A percentile compares a stretch with the other conserved stretches of the same genome.
Evolutionary conservation across 2,888 invertebrate genomes (phyloP).

Genomic region (Caenorhabditis parvicauda): DNA sequence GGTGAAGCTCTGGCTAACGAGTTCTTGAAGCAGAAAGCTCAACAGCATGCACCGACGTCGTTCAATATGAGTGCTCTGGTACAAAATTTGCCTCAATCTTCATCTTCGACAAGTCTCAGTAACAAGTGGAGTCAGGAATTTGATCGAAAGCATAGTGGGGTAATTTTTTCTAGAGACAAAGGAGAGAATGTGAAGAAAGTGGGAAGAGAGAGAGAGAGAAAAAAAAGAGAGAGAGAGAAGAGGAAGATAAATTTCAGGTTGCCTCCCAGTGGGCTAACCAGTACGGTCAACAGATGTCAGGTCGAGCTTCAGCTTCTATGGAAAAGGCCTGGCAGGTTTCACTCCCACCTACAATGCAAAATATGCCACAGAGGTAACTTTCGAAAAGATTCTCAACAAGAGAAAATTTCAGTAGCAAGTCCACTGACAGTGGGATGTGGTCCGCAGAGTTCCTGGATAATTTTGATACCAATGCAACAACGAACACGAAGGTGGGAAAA

Average conservation of each 20-base stretch:
- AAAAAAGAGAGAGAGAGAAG: too few relatives aligned
- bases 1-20: conserved; percentile 53
- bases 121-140: conserved; percentile 41
- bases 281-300: conserved; percentile 15
- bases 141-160: conserved; percentile 15
- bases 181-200: too few relatives aligned
- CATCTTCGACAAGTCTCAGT: conserved; percentile 22
- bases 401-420: too few relatives aligned
- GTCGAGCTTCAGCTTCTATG: conserved; percentile 3
- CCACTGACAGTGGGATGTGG: conserved; percentile 42
- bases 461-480: conserved; percentile 39
- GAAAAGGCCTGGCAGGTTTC: conserved; percentile 17
- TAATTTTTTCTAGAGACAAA: too few relatives aligned
- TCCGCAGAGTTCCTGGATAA: conserved; percentile 50
- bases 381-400: too few relatives aligned
- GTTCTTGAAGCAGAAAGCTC: conserved; percentile 41
- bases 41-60: conserved; percentile 38
- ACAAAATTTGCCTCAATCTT: conserved; percentile 30
- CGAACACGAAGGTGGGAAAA: too few relatives aligned
- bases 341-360: conserved; percentile 6
- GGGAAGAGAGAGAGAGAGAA: too few relatives aligned
- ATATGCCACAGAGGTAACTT: too few relatives aligned
- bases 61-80: conserved; percentile 47
- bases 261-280: conserved; percentile 41
- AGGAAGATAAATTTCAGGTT: conserved; percentile 9